Evolutionary conservation across 2,797 vertebrate genomes (phyloP).

Genomic region (Diplodus puntazzo): DNA sequence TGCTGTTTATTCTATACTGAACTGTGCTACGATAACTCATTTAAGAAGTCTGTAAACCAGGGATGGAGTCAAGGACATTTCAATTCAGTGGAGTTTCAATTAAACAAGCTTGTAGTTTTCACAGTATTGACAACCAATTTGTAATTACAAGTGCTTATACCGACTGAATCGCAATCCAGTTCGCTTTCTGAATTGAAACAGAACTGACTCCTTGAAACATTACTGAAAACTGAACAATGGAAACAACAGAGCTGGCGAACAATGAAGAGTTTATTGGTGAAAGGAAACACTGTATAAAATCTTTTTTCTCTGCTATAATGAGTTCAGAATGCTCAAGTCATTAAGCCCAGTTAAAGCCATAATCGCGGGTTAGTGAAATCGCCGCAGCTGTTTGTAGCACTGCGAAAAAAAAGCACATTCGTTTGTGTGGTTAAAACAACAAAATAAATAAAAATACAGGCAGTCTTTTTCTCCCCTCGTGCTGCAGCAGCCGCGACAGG

Average conservation of each 20-base stretch:
- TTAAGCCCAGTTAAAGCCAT: constrained; percentile 78
- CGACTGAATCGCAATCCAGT: constrained; percentile 16
- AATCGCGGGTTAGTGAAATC: constrained; percentile 67
- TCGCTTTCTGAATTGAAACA: constrained; percentile 54
- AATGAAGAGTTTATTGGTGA: constrained; percentile 41
- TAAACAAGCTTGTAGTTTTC: constrained; percentile 29
- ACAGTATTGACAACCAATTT: constrained; percentile 31
- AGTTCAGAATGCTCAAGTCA: constrained; percentile 78
- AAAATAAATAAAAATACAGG: no score
- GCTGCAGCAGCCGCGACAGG: constrained; percentile 39
- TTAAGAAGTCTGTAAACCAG: constrained; percentile 34
- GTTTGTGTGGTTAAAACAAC: constrained; percentile 18
- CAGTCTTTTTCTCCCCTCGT: neutral
- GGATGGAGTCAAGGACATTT: constrained; percentile 60
- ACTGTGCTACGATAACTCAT: constrained; percentile 47
- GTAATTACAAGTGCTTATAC: constrained; percentile 23
- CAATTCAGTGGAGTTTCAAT: constrained; percentile 51
- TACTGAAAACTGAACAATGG: constrained; percentile 29
- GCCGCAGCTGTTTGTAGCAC: constrained; percentile 55
- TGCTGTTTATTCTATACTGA: constrained; percentile 53
- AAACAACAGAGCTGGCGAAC: constrained; percentile 49
- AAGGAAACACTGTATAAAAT: constrained; percentile 71
- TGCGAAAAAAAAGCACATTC: neutral
- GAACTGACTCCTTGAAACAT: constrained; percentile 52
- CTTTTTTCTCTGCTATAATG: constrained; percentile 64